Base-by-base conservation (phyloP, 2,113 vertebrate genomes). In the Lethenteron reissneri region DNA sequence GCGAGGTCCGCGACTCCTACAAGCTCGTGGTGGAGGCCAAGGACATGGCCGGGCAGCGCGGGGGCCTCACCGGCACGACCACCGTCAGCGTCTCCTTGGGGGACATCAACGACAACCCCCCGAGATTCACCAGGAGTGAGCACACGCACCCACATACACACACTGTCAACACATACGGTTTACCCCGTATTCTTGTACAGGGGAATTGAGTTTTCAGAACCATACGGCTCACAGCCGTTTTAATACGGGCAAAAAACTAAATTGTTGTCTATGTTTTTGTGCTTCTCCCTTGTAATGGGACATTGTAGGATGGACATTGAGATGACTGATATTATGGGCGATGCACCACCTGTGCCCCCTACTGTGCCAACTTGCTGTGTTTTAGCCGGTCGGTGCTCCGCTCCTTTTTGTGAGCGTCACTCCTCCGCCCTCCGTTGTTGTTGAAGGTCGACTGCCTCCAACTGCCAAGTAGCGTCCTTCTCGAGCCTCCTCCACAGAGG, bases 1-100 rank as follows among this genome's bases (percentile, higher is more conserved):
- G 92, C 73, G 92, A 97, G 81, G 88, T 86, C 8, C 86, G 90
- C 79, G 90, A 97, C 80, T 88, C 95, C 79, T 97, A 97, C 57
- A 81, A 95, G 13, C 79, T 97, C 17, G 87, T 96, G 77, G 94
- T 97, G 80, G 91, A 97, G 81, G 92, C 92, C 77, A 97, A 96
- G 78, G 92, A 97, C 80, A 97, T 97, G 91, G 89, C 94, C 73
- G 92, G 92, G 57, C 90, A 95, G 82, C 90, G 92, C 76, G 92
- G 92, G 2, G 92, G 92, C 60, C 84, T 97, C 41, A 95, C 92
- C 3, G 91, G 92, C 62, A 96, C 89, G 13, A 92, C 92, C 0
- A 88, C 91, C 0, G 89, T 97, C 72, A 97, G 89, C 0, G 85
- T 97, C 75, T 92, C 87, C 3, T 85, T 97, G 21, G 90, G 85